Conservation (phyloP, 2,113 vertebrate genomes). For the Piaya cayana region DNA sequence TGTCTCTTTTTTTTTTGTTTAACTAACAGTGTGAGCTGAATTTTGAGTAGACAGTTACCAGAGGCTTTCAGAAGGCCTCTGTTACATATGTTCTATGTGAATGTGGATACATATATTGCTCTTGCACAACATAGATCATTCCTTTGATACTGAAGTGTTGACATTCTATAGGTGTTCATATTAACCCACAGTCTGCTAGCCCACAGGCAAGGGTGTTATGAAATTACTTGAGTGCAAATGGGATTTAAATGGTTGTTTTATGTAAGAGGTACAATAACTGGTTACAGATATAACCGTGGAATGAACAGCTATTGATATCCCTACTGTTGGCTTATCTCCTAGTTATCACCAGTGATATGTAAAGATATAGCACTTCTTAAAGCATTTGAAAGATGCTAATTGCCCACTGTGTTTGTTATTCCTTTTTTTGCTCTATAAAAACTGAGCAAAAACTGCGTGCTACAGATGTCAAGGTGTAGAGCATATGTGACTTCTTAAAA, state of each 20-base stretch:
- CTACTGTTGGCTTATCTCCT: neutral
- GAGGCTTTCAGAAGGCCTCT: neutral
- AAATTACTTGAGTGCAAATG: neutral
- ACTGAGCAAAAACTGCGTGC: neutral
- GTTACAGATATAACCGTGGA: neutral
- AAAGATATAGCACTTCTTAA: neutral
- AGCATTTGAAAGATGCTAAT: neutral
- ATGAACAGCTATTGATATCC: neutral
- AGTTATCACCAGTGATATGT: neutral
- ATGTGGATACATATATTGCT: neutral
- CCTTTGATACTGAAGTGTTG: neutral
- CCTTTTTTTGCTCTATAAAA: neutral
- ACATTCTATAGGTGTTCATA: accelerated
- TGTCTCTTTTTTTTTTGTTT: neutral
- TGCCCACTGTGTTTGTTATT: neutral
- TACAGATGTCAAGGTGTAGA: neutral
- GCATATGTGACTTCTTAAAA: neutral
- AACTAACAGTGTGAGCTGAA: neutral
- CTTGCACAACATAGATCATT: neutral
- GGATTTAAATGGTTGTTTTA: neutral
- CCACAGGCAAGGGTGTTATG: neutral
- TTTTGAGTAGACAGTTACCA: neutral
- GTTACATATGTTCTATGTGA: neutral
- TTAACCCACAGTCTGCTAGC: neutral
- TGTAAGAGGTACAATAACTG: neutral